Evolutionary conservation across 2,888 invertebrate species (phyloP).

Genomic region (Epinotia demarniana): DNA sequence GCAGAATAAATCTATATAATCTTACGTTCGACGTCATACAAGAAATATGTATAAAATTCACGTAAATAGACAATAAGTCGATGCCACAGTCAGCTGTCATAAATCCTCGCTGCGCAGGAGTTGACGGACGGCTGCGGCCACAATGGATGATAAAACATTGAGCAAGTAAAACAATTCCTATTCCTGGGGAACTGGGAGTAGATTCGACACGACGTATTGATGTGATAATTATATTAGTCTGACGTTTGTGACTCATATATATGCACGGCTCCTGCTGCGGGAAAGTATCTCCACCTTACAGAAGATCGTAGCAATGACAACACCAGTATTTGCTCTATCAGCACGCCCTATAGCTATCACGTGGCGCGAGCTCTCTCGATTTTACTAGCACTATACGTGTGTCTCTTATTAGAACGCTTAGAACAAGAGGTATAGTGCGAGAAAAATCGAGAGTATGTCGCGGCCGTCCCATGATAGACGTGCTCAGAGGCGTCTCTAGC

Average conservation of each 20-base stretch:
- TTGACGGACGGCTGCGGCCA: constrained; percentile 8
- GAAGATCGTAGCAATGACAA: no score
- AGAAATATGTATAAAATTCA: not conserved
- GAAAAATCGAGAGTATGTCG: no score
- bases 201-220: not conserved
- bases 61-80: constrained; percentile 7
- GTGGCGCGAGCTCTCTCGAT: no score
- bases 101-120: constrained; percentile 14
- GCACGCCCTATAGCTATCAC: no score
- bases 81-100: constrained; percentile 9
- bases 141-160: constrained; percentile 26
- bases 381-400: no score
- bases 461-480: no score
- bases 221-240: not conserved
- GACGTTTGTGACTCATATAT: not conserved
- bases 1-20: no score
- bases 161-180: not conserved
- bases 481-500: no score
- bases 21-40: not conserved
- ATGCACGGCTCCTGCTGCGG: not conserved
- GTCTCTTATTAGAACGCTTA: no score
- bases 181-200: not conserved
- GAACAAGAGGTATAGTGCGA: no score
- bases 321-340: no score
- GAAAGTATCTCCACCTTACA: not conserved